Evolutionary conservation across 1,140 invertebrate genomes (phyloP), one percentile per base, ranked within the genome.

Genomic region (Tigriopus japonicus): DNA sequence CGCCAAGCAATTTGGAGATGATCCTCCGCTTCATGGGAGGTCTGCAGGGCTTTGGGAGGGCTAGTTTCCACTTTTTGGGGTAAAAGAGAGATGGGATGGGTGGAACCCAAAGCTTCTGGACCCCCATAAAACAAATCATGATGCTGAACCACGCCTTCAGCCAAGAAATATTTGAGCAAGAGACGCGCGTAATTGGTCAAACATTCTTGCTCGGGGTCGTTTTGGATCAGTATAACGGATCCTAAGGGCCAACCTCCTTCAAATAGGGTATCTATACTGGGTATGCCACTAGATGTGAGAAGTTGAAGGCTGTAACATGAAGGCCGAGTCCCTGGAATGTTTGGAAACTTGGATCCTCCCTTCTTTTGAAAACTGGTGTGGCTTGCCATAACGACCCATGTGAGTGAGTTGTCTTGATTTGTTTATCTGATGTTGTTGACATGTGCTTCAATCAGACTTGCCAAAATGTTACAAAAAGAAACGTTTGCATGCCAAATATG

Each of bases 291-390:
- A 6, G n/a, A 15, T 2, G 45, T 49, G n/a, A 49, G 45, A 2
- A 49, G 21, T 12, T 49, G 45, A 12, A 17, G 21, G 45, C 10
- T 49, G 45, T 17, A 49, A 15, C 2, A 49, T 6, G n/a, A 17
- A 15, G 45, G 45, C 3, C 21, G n/a, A 10, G 45, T 49, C 45
- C 45, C 45, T 5, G 45, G 45, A 12, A 49, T 49, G 21, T 2
- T 17, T 17, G 45, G 45, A 12, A 49, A 17, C 21, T 49, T 15
- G 21, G n/a, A 17, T 5, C n/a, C 45, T 2, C 45, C 45, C 21
- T 49, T 49, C 45, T 49, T 49, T 10, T 61, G 41, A 21, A 64
- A 15, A 52, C 58, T 19, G 42, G 51, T 35, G 28, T 3, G 3
- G 28, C 28, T 35, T 3, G 28, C 28, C 28, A 35, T 35, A 9